Evolutionary conservation across 1,140 invertebrate species (phyloP).

Genomic region (Sitophilus oryzae): DNA sequence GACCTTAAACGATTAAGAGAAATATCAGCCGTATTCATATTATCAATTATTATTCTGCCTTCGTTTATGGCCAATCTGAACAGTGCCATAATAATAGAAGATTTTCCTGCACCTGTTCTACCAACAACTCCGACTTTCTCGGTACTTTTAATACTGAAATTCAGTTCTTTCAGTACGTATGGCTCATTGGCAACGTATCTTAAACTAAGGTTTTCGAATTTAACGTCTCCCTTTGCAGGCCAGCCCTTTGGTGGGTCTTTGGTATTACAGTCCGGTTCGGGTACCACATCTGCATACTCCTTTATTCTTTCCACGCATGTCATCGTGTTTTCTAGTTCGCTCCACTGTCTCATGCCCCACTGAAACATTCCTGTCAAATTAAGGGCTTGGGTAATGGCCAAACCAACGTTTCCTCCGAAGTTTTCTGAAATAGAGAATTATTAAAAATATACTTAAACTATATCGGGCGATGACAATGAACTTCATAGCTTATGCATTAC

Average conservation of each 20-base stretch:
- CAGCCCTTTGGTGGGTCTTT: slow-evolving; percentile 60
- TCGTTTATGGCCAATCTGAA: slow-evolving; percentile 52
- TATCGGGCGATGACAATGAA: no score
- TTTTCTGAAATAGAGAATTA: slow-evolving; percentile 8
- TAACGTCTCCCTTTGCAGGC: slow-evolving; percentile 43
- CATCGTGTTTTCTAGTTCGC: slow-evolving; percentile 78
- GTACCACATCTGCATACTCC: slow-evolving; percentile 62
- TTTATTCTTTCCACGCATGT: slow-evolving; percentile 67
- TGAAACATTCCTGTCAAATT: slow-evolving; percentile 72
- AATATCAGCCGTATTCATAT: slow-evolving; percentile 50
- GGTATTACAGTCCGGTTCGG: slow-evolving; percentile 47
- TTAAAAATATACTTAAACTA: no score
- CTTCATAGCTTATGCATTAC: no score
- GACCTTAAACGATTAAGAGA: slow-evolving; percentile 62
- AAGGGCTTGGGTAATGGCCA: slow-evolving; percentile 73
- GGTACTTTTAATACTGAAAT: slow-evolving; percentile 53
- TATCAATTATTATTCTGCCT: slow-evolving; percentile 25
- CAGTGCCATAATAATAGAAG: slow-evolving; percentile 57
- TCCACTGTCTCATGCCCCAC: slow-evolving; percentile 81
- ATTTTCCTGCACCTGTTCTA: slow-evolving; percentile 19
- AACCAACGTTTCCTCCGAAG: slow-evolving; percentile 54
- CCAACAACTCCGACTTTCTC: slow-evolving; percentile 53
- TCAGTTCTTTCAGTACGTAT: slow-evolving; percentile 63
- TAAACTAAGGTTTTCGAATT: slow-evolving; percentile 58
- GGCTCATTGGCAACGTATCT: slow-evolving; percentile 57